phyloP scores from a whole-genome alignment of 2,113 vertebrate species.

The Otis tarda region DNA sequence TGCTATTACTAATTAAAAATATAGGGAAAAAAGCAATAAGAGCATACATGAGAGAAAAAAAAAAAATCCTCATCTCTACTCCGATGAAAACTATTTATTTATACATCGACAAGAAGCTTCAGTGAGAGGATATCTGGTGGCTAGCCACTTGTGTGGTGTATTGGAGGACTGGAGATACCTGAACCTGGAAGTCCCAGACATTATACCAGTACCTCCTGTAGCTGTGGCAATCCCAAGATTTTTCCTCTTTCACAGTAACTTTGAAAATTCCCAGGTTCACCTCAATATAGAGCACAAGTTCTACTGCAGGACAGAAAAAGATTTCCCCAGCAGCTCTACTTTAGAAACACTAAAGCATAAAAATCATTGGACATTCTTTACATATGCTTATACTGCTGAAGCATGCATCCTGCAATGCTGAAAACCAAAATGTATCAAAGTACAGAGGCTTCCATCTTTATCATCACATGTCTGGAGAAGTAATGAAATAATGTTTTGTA shows the following conservation, averaged over 20 bases:
- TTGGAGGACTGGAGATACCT: not conserved
- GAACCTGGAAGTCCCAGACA: not conserved
- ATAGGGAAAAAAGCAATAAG: not conserved
- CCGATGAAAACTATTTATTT: not conserved
- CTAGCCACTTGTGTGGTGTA: not conserved
- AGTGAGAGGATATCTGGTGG: not conserved
- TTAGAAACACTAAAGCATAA: not conserved
- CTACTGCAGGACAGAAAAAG: not conserved
- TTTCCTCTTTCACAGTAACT: not conserved
- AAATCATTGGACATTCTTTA: not conserved
- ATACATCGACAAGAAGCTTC: not conserved
- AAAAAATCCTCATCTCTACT: not conserved
- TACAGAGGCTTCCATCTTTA: no score
- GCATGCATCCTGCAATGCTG: no score
- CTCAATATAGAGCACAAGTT: not conserved
- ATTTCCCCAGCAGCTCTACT: not conserved
- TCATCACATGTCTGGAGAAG: no score
- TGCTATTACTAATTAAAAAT: not conserved
- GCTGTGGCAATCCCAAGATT: fast-evolving
- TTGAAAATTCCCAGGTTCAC: not conserved
- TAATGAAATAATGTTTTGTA: no score
- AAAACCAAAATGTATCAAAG: no score
- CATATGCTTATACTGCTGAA: not conserved
- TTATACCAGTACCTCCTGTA: not conserved
- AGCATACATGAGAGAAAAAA: fast-evolving